Evolutionary conservation across 2,797 vertebrate species (phyloP).

Genomic region (Sarcoramphus papa): DNA sequence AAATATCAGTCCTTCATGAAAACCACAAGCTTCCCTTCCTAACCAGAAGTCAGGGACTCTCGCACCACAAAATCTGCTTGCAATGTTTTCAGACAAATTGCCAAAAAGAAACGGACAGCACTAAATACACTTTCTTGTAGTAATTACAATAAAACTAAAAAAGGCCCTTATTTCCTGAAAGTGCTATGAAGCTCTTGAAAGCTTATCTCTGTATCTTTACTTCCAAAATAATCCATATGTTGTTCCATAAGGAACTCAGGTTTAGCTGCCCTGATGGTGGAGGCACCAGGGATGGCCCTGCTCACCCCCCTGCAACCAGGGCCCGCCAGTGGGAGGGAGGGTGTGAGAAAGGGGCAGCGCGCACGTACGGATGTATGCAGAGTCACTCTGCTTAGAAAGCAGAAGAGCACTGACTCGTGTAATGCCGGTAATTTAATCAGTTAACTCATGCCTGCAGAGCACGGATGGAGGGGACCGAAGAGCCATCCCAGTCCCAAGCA

Average conservation of each 20-base stretch:
- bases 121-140: background rate
- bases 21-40: background rate
- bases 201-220: background rate
- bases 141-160: background rate
- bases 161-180: background rate
- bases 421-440: slow-evolving; percentile 37
- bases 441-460: slow-evolving; percentile 32
- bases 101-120: background rate
- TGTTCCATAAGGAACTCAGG: background rate
- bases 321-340: background rate
- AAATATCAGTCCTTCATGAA: background rate
- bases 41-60: background rate
- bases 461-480: background rate
- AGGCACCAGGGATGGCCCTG: background rate
- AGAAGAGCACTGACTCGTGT: slow-evolving; percentile 37
- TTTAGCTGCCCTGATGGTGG: background rate
- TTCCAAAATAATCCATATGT: background rate
- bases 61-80: background rate
- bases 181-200: background rate
- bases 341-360: background rate
- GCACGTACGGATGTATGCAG: background rate
- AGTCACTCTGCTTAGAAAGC: slow-evolving; percentile 52
- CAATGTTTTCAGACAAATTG: background rate
- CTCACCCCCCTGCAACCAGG: background rate
- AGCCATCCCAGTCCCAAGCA: background rate